These are phyloP conservation scores for Ceriagrion tenellum DNA, from an alignment of 2,888 invertebrate genomes.

Conservation along the genomic window DNA sequence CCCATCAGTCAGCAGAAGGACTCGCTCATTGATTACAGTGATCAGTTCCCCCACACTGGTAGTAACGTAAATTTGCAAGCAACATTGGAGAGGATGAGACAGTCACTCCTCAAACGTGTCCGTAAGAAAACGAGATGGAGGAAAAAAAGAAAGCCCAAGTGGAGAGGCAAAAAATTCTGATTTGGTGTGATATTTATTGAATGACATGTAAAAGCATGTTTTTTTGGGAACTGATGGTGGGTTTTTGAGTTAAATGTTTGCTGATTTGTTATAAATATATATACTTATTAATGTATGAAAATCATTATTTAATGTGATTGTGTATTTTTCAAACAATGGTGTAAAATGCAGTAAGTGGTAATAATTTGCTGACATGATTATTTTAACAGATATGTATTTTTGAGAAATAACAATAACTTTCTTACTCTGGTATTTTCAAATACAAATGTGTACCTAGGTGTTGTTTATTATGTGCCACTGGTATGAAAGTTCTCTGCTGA, in stretches of 20 bases:
- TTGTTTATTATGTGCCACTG: too few relatives aligned
- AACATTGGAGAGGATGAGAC: not conserved
- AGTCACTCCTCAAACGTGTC: not conserved
- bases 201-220: not conserved
- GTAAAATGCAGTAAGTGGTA: too few relatives aligned
- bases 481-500: too few relatives aligned
- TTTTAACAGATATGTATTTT: too few relatives aligned
- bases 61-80: constrained; percentile 24
- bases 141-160: constrained; percentile 32
- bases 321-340: too few relatives aligned
- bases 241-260: not conserved
- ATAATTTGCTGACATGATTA: too few relatives aligned
- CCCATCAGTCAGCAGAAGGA: constrained; percentile 54
- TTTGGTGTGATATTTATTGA: not conserved
- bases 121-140: not conserved
- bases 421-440: too few relatives aligned
- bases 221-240: not conserved
- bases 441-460: too few relatives aligned
- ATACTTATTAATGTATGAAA: too few relatives aligned
- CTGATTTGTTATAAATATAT: not conserved
- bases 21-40: constrained; percentile 23
- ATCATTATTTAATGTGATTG: too few relatives aligned
- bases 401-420: too few relatives aligned
- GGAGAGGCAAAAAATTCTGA: not conserved
- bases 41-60: not conserved